A percentile compares a stretch with the other conserved stretches of the same genome.
Evolutionary conservation across 2,888 invertebrate species (phyloP).

Genomic region (Chrysina gloriosa): DNA sequence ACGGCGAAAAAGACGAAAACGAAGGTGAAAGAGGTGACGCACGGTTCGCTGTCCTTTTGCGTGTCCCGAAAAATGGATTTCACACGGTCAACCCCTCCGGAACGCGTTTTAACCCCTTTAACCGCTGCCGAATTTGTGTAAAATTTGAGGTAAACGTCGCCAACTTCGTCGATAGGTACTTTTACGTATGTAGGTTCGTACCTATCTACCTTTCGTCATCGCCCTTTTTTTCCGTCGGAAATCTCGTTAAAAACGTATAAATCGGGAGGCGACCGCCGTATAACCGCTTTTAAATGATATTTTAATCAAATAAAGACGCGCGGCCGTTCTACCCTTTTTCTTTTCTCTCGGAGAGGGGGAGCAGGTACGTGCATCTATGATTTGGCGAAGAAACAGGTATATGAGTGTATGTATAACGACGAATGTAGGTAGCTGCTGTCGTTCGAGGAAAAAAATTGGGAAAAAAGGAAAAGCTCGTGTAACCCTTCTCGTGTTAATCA

Average conservation of each 20-base stretch:
- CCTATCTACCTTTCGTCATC: neutral
- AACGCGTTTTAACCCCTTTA: conserved; percentile 46
- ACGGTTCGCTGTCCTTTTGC: no score
- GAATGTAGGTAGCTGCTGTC: no score
- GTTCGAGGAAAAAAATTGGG: no score
- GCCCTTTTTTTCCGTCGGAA: conserved; percentile 50
- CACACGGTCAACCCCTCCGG: conserved; percentile 59
- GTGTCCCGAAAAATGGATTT: conserved; percentile 51
- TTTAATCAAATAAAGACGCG: conserved; percentile 4
- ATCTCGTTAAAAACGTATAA: conserved; percentile 60
- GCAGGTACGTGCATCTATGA: neutral
- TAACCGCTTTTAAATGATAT: conserved; percentile 58
- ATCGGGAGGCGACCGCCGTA: conserved; percentile 59
- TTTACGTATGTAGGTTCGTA: no score
- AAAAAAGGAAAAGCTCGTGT: neutral
- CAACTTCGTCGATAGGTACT: no score
- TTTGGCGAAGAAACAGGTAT: neutral
- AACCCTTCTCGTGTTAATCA: conserved; percentile 9
- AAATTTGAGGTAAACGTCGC: conserved; percentile 50
- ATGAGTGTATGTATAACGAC: no score
- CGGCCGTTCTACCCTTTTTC: neutral
- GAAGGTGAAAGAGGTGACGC: conserved; percentile 16
- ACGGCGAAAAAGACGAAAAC: conserved; percentile 38
- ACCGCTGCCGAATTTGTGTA: conserved; percentile 45
- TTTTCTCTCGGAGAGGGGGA: neutral